Conservation (phyloP, 2,797 vertebrate species). For the Cirrhinus molitorella region DNA sequence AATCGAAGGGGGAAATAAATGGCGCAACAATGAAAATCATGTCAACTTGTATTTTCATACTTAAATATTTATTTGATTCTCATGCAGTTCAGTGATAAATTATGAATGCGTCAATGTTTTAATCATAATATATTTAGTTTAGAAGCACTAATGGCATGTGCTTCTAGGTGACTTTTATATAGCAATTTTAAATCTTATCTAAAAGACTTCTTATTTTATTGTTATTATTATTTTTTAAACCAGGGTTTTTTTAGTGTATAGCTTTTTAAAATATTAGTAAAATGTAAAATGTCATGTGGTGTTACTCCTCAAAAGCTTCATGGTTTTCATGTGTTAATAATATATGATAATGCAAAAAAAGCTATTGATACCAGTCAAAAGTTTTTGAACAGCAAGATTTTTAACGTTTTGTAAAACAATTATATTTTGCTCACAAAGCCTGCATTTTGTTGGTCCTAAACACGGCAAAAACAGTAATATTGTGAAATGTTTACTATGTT, state of each 20-base stretch:
- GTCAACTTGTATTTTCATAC: conserved; percentile 49
- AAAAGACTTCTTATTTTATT: background rate
- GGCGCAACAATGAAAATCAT: conserved; percentile 50
- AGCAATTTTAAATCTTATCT: background rate
- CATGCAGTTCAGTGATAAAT: conserved; percentile 36
- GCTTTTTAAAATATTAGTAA: conserved; percentile 5
- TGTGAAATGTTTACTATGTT: too few relatives aligned
- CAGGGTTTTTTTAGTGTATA: background rate
- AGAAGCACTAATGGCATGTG: conserved; percentile 37
- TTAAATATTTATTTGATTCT: conserved; percentile 54
- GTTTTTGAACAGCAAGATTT: too few relatives aligned
- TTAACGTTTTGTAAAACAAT: too few relatives aligned
- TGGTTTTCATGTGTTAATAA: background rate
- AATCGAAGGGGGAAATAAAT: conserved; percentile 56
- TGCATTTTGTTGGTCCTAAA: too few relatives aligned
- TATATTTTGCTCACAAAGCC: too few relatives aligned
- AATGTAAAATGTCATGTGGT: conserved; percentile 1
- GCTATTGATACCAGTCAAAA: too few relatives aligned
- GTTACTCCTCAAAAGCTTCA: background rate
- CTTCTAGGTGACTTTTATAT: conserved; percentile 37
- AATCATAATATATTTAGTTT: conserved; percentile 51
- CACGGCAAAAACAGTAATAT: too few relatives aligned
- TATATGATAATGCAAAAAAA: background rate
- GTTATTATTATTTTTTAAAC: background rate
- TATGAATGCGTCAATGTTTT: conserved; percentile 50